Conservation (phyloP, 2,797 vertebrate genomes). For the Mallotus villosus region DNA sequence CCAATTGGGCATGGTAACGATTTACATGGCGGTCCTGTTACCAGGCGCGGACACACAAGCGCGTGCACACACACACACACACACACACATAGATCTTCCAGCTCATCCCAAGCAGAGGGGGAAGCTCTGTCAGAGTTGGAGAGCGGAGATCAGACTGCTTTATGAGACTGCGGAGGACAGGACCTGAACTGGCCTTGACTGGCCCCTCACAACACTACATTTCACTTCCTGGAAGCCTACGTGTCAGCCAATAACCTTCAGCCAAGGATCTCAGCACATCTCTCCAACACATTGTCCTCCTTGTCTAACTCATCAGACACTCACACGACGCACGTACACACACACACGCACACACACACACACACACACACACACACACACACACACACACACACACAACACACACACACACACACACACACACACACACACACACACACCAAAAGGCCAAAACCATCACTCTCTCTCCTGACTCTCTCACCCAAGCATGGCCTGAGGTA, state of each 20-base stretch:
- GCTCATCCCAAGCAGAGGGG: not conserved
- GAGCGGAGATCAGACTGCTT: not conserved
- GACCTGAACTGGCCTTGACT: constrained; percentile 6
- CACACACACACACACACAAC: constrained; percentile 17
- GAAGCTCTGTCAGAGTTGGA: not conserved
- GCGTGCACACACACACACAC: too few species aligned
- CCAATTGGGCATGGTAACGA: too few species aligned
- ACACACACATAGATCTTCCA: not conserved
- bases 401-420: constrained; percentile 23
- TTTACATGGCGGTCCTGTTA: not conserved
- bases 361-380: constrained; percentile 14
- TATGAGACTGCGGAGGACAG: not conserved
- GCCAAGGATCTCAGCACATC: not conserved
- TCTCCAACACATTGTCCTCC: not conserved
- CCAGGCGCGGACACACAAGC: not conserved
- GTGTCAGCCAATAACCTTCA: not conserved
- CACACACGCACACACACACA: constrained; percentile 43
- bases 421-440: constrained; percentile 25
- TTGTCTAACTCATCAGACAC: not conserved
- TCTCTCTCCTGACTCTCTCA: too few species aligned
- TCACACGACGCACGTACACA: constrained; percentile 11
- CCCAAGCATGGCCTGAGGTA: too few species aligned
- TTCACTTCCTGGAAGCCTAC: not conserved
- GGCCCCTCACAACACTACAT: not conserved
- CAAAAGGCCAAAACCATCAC: not conserved